Base-by-base conservation (phyloP, 2,888 invertebrate genomes). In the Platynereis dumerilii region DNA sequence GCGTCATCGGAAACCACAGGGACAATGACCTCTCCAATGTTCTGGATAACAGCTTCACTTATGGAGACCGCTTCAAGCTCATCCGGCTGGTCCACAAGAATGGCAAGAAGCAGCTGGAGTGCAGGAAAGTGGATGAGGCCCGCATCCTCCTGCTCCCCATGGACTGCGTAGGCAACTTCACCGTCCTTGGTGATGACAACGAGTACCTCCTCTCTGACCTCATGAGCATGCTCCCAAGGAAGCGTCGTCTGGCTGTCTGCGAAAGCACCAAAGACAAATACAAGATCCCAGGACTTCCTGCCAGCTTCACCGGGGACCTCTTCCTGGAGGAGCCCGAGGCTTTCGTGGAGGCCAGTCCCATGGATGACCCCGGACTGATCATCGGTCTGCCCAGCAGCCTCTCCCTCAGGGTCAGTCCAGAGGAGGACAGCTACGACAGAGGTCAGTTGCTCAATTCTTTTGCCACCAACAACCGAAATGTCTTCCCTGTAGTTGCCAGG, bases 401-500 rank as follows among this genome's bases (percentile, higher is more conserved):
- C 17, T 60, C 65, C 27, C 57, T 67, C 42, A 58, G 44, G 39
- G 54, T 69, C 22, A 55, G 34, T 26, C 63, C 65, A 24, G 69
- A 67, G 24, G 60, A 65, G 15, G 57, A 62, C 2, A 26, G 53
- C 7, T 42, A 55, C 17, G 57, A 58, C 34, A 53, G 48, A n/a
- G 72, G 72, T n/a, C 55, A 60, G 42, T 58, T 67, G 28, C 62
- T 72, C 17, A 68, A 66, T 53, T 58, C 60, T 12, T 72, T 72
- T 58, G 70, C 65, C 20, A 64, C 58, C 20, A 69, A 66, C 44
- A 61, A 72, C 59, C 64, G 71, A 3, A 66, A 54, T 27, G n/a
- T 64, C 22, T 69, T 72, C 26, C 72, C 72, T 7, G 66, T 69
- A 12, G 64, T 69, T 10, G 69, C 69, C 2, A 42, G 70, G 20